Percentiles rank a stretch among this genome's conserved stretches.
Evolutionary conservation across 2,113 vertebrate species (phyloP).

Genomic region (Mugil cephalus): DNA sequence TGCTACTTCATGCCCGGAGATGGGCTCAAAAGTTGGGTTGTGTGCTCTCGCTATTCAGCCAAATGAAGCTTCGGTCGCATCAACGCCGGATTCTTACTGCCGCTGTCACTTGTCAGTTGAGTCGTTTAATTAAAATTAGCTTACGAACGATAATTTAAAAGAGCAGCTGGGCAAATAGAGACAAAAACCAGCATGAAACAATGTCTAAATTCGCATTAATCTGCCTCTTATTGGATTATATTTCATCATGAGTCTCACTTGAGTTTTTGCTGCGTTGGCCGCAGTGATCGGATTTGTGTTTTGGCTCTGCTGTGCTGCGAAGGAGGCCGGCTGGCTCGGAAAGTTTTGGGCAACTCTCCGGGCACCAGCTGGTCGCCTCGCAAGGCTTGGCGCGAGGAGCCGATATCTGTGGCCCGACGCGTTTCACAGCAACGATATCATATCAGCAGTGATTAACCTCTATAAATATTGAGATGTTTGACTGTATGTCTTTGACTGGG

Average conservation of each 20-base stretch:
- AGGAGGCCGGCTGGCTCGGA: slow-evolving; percentile 46
- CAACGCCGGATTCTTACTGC: slow-evolving; percentile 20
- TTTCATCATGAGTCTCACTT: slow-evolving; percentile 9
- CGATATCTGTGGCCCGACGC: slow-evolving; percentile 31
- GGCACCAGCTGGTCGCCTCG: slow-evolving; percentile 63
- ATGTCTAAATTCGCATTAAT: neutral
- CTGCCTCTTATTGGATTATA: slow-evolving; percentile 3
- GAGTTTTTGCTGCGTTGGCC: slow-evolving; percentile 25
- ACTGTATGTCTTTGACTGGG: no score
- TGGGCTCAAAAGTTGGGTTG: slow-evolving; percentile 7
- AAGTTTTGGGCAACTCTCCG: slow-evolving; percentile 56
- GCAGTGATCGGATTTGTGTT: slow-evolving; percentile 50
- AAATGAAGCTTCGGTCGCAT: slow-evolving; percentile 45
- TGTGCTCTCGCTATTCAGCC: slow-evolving; percentile 25
- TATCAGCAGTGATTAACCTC: slow-evolving; percentile 43
- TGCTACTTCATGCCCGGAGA: slow-evolving; percentile 21
- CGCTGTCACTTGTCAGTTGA: neutral
- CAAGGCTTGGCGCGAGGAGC: slow-evolving; percentile 45
- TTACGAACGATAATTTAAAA: slow-evolving; percentile 1
- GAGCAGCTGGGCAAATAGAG: neutral
- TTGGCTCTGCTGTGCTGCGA: slow-evolving; percentile 42
- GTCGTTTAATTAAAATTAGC: no score
- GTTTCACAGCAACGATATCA: slow-evolving; percentile 25
- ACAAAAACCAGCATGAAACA: neutral
- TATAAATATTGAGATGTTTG: slow-evolving; percentile 12